Evolutionary conservation across 2,888 invertebrate genomes (phyloP), one percentile per base, ranked within the genome.

Genomic region (Drosophila helvetica): DNA sequence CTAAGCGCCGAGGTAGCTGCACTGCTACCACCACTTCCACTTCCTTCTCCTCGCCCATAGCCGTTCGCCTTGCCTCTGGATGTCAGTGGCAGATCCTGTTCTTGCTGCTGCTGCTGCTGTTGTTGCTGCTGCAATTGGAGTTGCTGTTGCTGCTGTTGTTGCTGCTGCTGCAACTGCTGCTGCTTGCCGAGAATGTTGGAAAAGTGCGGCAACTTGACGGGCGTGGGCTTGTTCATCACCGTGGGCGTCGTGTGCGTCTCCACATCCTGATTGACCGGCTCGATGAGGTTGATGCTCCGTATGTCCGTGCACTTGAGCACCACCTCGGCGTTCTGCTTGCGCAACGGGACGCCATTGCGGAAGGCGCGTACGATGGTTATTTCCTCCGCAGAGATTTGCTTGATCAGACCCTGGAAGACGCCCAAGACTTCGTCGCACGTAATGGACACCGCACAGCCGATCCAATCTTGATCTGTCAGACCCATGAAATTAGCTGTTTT

Each of bases 361-460:
- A 96, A 97, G 15, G 96, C 95, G 90, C 96, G 95, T 10, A 94
- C 94, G 65, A 98, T 93, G 1, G 96, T 96, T 75, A 98, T 94
- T 54, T 94, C 94, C 50, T 93, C 92, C 56, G 94, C 94, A 85
- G 96, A 96, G 27, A 97, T 95, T 83, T 94, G 94, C 61, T 94
- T 92, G 74, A 98, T 97, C 51, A 94, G 93, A 42, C 94, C 92
- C 92, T 98, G 97, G 90, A 96, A 98, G 70, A 95, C 95, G 53
- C 97, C 97, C 73, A 96, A 91, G 51, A 94, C 94, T 68, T 95
- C 95, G 27, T 94, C 94, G 91, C 97, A 97, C 90, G 96, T 95
- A 69, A 98, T 95, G 18, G 97, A 96, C 75, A 98, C 96, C 78
- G 96, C 95, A 91, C 95, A 96, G 57, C 97, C 98, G 74, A 95